These are phyloP conservation scores for Malurus alboscapulatus DNA, from an alignment of 2,113 vertebrate genomes.

Conservation along the genomic window DNA sequence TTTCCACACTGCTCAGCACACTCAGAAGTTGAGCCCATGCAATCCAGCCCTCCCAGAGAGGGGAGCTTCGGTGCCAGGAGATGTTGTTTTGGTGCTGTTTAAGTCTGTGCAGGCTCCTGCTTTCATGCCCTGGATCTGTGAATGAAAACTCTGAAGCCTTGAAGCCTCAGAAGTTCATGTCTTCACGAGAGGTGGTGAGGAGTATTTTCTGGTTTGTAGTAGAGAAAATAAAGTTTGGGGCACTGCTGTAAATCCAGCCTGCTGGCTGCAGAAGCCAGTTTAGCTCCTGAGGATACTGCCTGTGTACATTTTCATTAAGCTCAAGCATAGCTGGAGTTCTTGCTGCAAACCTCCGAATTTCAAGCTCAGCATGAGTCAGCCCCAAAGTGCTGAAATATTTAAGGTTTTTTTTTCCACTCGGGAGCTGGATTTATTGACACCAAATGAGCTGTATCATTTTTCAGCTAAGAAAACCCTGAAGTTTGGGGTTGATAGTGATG, in stretches of 20 bases:
- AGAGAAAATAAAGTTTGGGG: background rate
- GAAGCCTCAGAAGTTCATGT: background rate
- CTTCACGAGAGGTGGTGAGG: background rate
- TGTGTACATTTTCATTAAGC: slow-evolving; percentile 49
- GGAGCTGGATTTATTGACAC: slow-evolving; percentile 20
- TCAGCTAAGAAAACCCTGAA: background rate
- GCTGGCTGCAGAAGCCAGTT: slow-evolving; percentile 14
- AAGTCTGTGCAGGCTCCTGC: background rate
- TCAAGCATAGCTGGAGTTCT: slow-evolving; percentile 36
- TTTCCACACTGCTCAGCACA: background rate
- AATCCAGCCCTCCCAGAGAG: background rate
- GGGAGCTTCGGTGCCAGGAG: background rate
- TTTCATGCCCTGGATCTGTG: background rate
- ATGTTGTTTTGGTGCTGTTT: background rate
- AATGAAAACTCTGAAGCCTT: background rate
- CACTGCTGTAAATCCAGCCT: background rate
- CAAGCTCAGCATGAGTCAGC: slow-evolving; percentile 48
- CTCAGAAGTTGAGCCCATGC: background rate
- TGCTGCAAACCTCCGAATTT: slow-evolving; percentile 53
- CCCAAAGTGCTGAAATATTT: slow-evolving; percentile 60
- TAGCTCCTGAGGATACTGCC: background rate
- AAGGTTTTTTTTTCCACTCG: slow-evolving; percentile 16
- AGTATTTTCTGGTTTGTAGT: background rate
- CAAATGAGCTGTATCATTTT: background rate
- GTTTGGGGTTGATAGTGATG: background rate